These are phyloP conservation scores for Isaurus tuberculatus DNA, from an alignment of 92 coral and sea anemone species.

Conservation along the genomic window DNA sequence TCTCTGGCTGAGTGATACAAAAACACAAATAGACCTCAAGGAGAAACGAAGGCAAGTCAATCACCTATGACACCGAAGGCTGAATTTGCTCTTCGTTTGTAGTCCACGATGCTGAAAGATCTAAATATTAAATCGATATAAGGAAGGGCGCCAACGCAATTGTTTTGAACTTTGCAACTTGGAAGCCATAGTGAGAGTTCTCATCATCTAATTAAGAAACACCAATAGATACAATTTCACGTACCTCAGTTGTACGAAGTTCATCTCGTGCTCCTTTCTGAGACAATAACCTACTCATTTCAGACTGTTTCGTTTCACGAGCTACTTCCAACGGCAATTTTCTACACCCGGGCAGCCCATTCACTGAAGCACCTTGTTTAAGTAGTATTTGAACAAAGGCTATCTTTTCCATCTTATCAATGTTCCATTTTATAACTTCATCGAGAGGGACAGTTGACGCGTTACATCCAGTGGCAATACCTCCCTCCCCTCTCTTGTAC, in stretches of 20 bases:
- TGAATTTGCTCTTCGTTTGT: too few species aligned
- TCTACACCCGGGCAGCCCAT: conserved; percentile 28
- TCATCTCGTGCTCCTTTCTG: conserved; percentile 16
- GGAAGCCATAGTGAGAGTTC: too few species aligned
- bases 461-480: conserved; percentile 38
- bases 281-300: background rate
- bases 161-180: too few species aligned
- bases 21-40: too few species aligned
- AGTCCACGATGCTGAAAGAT: too few species aligned
- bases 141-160: too few species aligned
- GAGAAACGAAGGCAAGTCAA: too few species aligned
- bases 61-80: too few species aligned
- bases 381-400: conserved; percentile 13
- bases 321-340: conserved; percentile 25
- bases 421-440: conserved; percentile 3
- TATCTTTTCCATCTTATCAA: background rate
- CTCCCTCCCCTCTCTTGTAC: conserved; percentile 24
- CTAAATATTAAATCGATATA: too few species aligned
- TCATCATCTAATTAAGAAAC: too few species aligned
- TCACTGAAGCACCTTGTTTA: conserved; percentile 21
- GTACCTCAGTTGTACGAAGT: background rate
- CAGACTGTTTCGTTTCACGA: conserved; percentile 14
- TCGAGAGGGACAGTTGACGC: conserved; percentile 26
- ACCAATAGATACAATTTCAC: too few species aligned
- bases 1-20: too few species aligned